Percentiles rank a stretch among this genome's conserved stretches.
These are phyloP conservation scores for Melanotaenia boesemani DNA, from an alignment of 2,797 vertebrate genomes.

Conservation along the genomic window DNA sequence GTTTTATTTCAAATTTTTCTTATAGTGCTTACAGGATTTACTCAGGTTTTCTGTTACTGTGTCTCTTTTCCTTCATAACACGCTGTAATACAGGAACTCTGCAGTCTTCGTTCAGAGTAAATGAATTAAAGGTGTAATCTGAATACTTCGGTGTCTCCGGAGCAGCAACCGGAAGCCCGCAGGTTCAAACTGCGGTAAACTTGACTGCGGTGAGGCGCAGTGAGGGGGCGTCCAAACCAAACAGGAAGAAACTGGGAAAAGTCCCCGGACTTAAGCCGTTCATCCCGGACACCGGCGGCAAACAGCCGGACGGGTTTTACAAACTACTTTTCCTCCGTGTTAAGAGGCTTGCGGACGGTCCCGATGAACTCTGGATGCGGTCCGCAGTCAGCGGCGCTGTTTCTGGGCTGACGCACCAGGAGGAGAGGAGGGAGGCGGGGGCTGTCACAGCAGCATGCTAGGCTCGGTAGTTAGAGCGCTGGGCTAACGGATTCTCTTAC, in stretches of 20 bases:
- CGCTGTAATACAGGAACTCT: too few species aligned
- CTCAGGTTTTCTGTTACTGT: too few species aligned
- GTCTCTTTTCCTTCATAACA: too few species aligned
- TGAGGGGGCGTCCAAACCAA: conserved; percentile 58
- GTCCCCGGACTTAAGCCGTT: not conserved
- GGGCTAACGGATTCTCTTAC: conserved; percentile 19
- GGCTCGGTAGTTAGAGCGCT: conserved; percentile 10
- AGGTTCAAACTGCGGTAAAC: not conserved
- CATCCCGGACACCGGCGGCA: not conserved
- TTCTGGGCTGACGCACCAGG: conserved; percentile 42
- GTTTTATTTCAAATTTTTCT: too few species aligned
- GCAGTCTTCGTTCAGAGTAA: too few species aligned
- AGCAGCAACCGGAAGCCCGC: conserved; percentile 3
- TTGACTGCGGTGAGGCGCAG: not conserved
- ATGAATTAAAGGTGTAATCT: too few species aligned
- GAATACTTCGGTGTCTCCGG: too few species aligned
- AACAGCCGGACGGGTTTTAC: not conserved
- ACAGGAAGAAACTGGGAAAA: conserved; percentile 72
- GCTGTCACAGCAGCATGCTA: conserved; percentile 36
- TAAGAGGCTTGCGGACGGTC: not conserved
- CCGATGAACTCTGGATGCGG: conserved; percentile 31
- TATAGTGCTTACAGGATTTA: too few species aligned
- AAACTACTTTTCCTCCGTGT: conserved; percentile 5
- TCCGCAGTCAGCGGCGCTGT: conserved; percentile 40
- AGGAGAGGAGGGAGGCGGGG: conserved; percentile 27